Percentiles rank a stretch among this genome's conserved stretches.
Evolutionary conservation across 1,140 invertebrate species (phyloP).

Genomic region (Wasmannia auropunctata): DNA sequence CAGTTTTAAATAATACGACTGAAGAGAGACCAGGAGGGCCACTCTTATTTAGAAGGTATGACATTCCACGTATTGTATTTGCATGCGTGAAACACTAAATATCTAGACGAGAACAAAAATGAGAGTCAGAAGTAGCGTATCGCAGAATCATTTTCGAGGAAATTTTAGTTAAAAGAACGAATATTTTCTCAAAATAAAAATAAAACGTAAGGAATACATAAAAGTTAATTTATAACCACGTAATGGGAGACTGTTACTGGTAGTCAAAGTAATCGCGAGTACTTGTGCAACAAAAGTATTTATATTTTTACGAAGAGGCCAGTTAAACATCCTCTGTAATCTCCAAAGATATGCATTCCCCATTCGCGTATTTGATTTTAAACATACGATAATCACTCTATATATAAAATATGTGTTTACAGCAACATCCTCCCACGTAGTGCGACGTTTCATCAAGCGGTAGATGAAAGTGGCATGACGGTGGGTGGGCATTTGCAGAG

Average conservation of each 20-base stretch:
- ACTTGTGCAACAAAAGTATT: conserved; percentile 29
- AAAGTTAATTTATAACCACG: neutral
- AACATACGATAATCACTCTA: conserved; percentile 41
- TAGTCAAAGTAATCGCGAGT: conserved; percentile 2
- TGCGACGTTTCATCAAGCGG: conserved; percentile 82
- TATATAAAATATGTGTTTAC: conserved; percentile 58
- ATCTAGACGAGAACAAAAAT: neutral
- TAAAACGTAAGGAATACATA: neutral
- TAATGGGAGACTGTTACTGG: conserved; percentile 49
- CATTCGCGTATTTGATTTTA: conserved; percentile 6
- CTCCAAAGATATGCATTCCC: neutral
- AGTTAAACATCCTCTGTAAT: neutral
- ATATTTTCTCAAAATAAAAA: conserved; percentile 1
- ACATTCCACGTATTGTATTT: conserved; percentile 30
- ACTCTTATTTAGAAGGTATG: conserved; percentile 83
- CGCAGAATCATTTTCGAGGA: conserved; percentile 11
- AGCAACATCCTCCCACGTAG: conserved; percentile 82
- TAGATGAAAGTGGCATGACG: conserved; percentile 78
- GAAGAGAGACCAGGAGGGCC: conserved; percentile 83
- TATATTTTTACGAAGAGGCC: neutral
- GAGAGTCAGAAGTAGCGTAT: neutral
- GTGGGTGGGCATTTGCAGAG: conserved; percentile 87
- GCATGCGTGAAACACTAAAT: conserved; percentile 20
- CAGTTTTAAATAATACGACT: conserved; percentile 81
- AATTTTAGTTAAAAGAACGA: neutral